Conservation (phyloP, 2,888 invertebrate species). For the Scotopteryx bipunctaria region DNA sequence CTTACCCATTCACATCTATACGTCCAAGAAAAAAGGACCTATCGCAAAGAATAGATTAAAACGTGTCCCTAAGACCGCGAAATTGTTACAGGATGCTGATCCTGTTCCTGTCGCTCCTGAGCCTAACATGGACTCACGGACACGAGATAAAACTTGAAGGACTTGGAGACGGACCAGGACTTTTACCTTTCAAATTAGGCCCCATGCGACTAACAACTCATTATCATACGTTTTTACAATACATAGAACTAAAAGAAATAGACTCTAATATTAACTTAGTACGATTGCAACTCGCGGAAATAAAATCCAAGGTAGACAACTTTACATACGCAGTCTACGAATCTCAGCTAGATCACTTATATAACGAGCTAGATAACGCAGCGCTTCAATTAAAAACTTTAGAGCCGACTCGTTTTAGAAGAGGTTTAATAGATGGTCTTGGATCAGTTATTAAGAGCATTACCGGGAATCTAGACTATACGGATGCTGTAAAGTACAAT, state of each 20-base stretch:
- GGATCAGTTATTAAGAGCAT: not conserved
- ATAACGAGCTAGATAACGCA: not conserved
- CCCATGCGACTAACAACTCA: not conserved
- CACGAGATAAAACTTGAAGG: slow-evolving; percentile 23
- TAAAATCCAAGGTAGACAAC: not conserved
- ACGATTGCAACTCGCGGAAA: not conserved
- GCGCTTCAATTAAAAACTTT: not conserved
- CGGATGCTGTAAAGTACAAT: not conserved
- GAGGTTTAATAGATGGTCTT: not conserved
- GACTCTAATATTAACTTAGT: not conserved
- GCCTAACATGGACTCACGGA: too few species aligned
- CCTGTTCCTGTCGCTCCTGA: not conserved
- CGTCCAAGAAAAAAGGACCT: slow-evolving; percentile 33
- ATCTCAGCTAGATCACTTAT: not conserved
- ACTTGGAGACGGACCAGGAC: slow-evolving; percentile 32
- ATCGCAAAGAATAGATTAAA: slow-evolving; percentile 37
- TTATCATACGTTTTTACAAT: not conserved
- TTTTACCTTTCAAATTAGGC: slow-evolving; percentile 12
- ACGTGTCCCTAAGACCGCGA: slow-evolving; percentile 28
- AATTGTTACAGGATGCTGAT: slow-evolving; percentile 39
- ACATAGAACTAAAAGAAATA: not conserved
- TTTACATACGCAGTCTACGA: not conserved
- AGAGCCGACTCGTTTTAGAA: not conserved
- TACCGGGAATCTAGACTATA: not conserved
- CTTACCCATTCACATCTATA: slow-evolving; percentile 41